phyloP scores from a whole-genome alignment of 2,797 vertebrate genomes.

The Anguilla obscura region DNA sequence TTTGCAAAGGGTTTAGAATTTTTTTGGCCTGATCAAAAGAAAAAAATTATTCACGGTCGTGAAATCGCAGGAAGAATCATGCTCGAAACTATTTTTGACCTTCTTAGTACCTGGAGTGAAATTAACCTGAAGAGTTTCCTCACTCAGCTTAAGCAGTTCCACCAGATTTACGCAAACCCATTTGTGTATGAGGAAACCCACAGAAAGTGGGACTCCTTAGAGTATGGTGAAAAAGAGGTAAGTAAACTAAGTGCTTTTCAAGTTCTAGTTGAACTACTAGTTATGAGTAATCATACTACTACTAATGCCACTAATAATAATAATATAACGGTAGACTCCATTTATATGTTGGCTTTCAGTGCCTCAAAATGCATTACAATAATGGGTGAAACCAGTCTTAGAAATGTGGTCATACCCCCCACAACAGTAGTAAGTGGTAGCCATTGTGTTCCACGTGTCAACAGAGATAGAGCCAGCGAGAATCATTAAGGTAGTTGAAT shows the following conservation, averaged over 20 bases:
- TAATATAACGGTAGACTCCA: background rate
- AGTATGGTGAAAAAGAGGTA: constrained; percentile 69
- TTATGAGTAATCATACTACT: background rate
- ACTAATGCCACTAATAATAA: background rate
- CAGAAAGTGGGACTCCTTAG: constrained; percentile 55
- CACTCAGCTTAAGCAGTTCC: constrained; percentile 78
- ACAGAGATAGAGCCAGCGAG: background rate
- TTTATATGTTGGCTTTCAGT: too few species aligned
- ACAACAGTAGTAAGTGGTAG: too few species aligned
- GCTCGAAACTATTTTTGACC: constrained; percentile 79
- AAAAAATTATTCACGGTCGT: constrained; percentile 68
- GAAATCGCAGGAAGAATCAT: constrained; percentile 74
- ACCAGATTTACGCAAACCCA: constrained; percentile 51
- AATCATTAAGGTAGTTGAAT: background rate
- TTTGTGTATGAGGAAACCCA: constrained; percentile 50
- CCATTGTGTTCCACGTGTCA: too few species aligned
- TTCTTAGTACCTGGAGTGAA: constrained; percentile 71
- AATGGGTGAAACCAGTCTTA: too few species aligned
- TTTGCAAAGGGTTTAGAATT: rapidly evolving
- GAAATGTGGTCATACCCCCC: too few species aligned
- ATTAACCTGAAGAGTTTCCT: constrained; percentile 75
- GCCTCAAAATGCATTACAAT: too few species aligned
- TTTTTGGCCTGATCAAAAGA: background rate
- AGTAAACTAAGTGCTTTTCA: constrained; percentile 39
- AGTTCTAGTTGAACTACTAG: background rate